phyloP scores from a whole-genome alignment of 2,113 vertebrate species.

The Drymodes brunneopygia region DNA sequence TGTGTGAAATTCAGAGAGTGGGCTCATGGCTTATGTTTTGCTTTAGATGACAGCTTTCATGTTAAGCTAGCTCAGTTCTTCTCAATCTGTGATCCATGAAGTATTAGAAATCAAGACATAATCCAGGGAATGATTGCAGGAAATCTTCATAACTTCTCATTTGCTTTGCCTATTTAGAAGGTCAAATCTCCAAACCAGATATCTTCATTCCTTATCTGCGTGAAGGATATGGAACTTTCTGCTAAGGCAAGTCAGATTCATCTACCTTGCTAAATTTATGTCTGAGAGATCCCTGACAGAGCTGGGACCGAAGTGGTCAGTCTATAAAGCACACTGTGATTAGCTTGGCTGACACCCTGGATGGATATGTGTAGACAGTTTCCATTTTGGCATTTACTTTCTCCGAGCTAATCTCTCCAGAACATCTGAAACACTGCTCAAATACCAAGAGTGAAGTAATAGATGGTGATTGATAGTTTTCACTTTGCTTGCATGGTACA shows the following conservation, averaged over 20 bases:
- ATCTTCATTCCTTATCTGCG: background rate
- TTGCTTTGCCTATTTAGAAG: background rate
- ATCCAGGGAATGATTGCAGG: background rate
- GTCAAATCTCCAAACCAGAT: background rate
- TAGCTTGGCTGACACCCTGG: background rate
- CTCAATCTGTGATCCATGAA: background rate
- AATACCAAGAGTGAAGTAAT: conserved; percentile 4
- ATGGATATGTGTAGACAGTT: conserved; percentile 5
- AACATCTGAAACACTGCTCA: conserved; percentile 27
- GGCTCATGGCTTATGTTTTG: background rate
- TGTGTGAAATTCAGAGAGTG: background rate
- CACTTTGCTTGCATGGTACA: background rate
- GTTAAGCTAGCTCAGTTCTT: background rate
- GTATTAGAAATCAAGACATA: background rate
- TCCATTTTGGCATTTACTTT: conserved; percentile 35
- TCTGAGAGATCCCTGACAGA: background rate
- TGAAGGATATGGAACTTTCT: background rate
- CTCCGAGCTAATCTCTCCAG: conserved; percentile 10
- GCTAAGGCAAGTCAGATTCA: background rate
- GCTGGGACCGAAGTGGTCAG: background rate
- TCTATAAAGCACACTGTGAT: conserved; percentile 8
- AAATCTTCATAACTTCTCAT: background rate
- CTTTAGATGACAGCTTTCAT: background rate
- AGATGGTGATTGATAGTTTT: conserved; percentile 41
- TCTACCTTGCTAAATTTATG: background rate